Base-by-base conservation (phyloP, 2,797 vertebrate species). In the Pampus argenteus region DNA sequence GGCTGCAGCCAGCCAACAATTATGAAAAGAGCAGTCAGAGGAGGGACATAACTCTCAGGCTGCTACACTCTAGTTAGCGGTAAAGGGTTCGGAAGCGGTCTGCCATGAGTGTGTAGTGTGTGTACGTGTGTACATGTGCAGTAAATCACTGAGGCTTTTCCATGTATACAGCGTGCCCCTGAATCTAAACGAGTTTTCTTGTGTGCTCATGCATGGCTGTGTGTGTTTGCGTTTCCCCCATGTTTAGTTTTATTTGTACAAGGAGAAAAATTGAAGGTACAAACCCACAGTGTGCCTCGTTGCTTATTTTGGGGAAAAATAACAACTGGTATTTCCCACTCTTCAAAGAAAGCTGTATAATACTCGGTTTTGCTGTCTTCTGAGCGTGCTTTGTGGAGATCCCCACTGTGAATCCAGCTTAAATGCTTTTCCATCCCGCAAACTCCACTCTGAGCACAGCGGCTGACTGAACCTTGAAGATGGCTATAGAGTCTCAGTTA, bases 241-340 rank as follows among this genome's bases (percentile, higher is more conserved):
- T 88, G 84, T 94, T 89, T 91, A 77, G 86, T 92, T 91, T 83
- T 90, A 91, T 93, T 91, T 92, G 88, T 83, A 92, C 91, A 92
- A 88, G 86, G 70, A 86, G 79, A 89, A 77, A 91, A 92, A 91
- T 77, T 73, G 78, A 90, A 89, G 83, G 87, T 90, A 89, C 83
- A 88, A 92, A 89, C 87, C 85, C 84, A 28, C 85, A 87, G 84
- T 81, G 85, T 79, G 78, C 79, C 29, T 42, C 8, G 54, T 59
- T 81, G 88, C 85, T 92, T 90, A 88, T 92, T 92, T 92, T 89
- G 83, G 88, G 87, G 77, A 84, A 91, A 87, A 86, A 79, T 91
- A 93, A 94, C 91, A 90, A 91, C 87, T 88, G 91, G 89, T 89
- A 88, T 93, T 93, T 91, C 88, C 92, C 88, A 79, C 79, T 93